Percentiles rank a stretch among this genome's conserved stretches.
Conservation (phyloP, 2,888 invertebrate genomes). For the Endomychus coccineus region DNA sequence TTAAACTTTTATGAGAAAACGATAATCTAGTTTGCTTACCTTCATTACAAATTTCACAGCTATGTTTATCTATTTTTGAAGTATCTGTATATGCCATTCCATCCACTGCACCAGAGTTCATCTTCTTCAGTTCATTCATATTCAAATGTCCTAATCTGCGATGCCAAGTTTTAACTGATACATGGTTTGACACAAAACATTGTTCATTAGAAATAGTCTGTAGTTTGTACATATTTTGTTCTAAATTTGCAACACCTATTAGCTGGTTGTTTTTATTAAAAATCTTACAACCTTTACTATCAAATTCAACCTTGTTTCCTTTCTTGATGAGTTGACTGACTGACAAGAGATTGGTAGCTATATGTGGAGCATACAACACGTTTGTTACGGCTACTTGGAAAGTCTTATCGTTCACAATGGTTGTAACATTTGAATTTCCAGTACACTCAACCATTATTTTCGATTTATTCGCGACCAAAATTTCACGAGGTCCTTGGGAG, state of each 20-base stretch:
- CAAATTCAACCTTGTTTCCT: conserved; percentile 18
- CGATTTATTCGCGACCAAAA: conserved; percentile 1
- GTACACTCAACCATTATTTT: background rate
- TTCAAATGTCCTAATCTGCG: conserved; percentile 7
- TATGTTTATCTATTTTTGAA: conserved; percentile 1
- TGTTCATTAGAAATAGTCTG: conserved; percentile 1
- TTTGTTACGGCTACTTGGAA: conserved; percentile 5
- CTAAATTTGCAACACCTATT: conserved; percentile 3
- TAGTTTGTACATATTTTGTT: background rate
- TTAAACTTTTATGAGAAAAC: conserved; percentile 3
- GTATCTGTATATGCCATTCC: conserved; percentile 4
- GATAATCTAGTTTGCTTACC: conserved; percentile 7
- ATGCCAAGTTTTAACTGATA: conserved; percentile 8
- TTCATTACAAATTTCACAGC: conserved; percentile 7
- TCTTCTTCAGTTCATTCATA: background rate
- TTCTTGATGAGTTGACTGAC: conserved; percentile 16
- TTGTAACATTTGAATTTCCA: background rate
- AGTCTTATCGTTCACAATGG: too few species aligned
- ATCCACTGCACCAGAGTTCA: conserved; percentile 5
- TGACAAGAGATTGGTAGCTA: conserved; percentile 19
- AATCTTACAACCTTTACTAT: background rate
- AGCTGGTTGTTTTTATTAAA: too few species aligned
- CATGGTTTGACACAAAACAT: background rate
- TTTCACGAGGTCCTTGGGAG: too few species aligned
- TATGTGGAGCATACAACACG: conserved; percentile 19